Evolutionary conservation across 1,140 invertebrate species (phyloP), one percentile per base, ranked within the genome.

Genomic region (Ostrea denselamellosa): DNA sequence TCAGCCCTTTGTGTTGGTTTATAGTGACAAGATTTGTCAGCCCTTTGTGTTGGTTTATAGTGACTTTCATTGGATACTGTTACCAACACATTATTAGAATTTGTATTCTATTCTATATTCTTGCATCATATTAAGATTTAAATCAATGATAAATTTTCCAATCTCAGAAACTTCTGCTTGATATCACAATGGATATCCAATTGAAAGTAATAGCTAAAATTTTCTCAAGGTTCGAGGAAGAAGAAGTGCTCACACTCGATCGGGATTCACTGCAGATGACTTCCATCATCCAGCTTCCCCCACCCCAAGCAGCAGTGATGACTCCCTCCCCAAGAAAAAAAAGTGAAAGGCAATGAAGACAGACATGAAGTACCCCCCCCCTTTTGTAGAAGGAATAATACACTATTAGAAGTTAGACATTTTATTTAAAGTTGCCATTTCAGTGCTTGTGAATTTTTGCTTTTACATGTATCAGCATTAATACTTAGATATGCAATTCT

Each of bases 321-420:
- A 85, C 83, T 85, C 83, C 25, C 52, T 85, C 83, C 53, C 28
- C 51, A 56, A 85, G 56, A 85, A 58, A 28, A 85, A 85, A 54
- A 85, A 85, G 25, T 34, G 19, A 85, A 56, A 58, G 68, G 25
- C 28, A 62, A 17, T 14, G n/a, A 62, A 14, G 5, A 62, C 1
- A 8, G n/a, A 62, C 56, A 44, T 62, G 56, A 62, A 19, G 56
- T 62, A 14, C 5, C 56, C 19, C 5, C 56, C 19, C n/a, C 56
- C 56, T 19, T 8, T 0, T n/a, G 8, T 62, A 17, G n/a, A 62
- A 62, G 14, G 56, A 62, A 62, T 62, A 14, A 19, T 62, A n/a
- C 17, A 62, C 17, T 58, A 19, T 58, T 58, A 17, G 19, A 62
- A 62, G 54, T 19, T 17, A 62, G n/a, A 62, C 14, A 7, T 3